Evolutionary conservation across 2,888 invertebrate species (phyloP).

Genomic region (Dryobota labecula): DNA sequence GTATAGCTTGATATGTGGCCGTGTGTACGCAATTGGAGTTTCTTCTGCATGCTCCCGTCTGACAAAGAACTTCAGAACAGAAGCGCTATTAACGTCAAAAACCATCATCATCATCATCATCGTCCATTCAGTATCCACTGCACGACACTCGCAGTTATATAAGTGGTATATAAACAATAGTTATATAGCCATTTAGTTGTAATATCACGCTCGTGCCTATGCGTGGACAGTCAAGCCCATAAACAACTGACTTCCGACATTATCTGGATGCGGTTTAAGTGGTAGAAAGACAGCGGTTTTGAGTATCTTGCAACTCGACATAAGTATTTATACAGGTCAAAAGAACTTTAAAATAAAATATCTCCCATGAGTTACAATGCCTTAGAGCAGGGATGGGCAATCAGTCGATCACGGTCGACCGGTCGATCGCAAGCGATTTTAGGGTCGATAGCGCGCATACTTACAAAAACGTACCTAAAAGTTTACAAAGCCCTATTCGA

Average conservation of each 20-base stretch:
- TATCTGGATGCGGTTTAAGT: constrained; percentile 60
- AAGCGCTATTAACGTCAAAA: constrained; percentile 28
- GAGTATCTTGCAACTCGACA: neutral
- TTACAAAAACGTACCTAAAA: no score
- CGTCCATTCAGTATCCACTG: constrained; percentile 23
- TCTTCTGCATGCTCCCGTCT: neutral
- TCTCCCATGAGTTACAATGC: neutral
- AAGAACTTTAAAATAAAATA: neutral
- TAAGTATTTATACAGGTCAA: neutral
- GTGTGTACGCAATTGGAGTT: no score
- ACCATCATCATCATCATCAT: no score
- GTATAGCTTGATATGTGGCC: no score
- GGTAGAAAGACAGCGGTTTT: constrained; percentile 30
- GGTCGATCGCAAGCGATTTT: no score
- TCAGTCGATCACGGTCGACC: no score
- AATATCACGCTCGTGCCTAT: constrained; percentile 72
- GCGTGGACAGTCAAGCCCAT: constrained; percentile 75
- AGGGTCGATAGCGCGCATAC: no score
- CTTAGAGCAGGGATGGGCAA: no score
- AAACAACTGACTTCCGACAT: constrained; percentile 78
- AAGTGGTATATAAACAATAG: constrained; percentile 73
- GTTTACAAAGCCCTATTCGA: no score
- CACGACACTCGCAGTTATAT: constrained; percentile 57
- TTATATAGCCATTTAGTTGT: constrained; percentile 73
- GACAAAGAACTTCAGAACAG: neutral